phyloP scores from a whole-genome alignment of 2,888 invertebrate species.

The Tanytarsus gracilentus region DNA sequence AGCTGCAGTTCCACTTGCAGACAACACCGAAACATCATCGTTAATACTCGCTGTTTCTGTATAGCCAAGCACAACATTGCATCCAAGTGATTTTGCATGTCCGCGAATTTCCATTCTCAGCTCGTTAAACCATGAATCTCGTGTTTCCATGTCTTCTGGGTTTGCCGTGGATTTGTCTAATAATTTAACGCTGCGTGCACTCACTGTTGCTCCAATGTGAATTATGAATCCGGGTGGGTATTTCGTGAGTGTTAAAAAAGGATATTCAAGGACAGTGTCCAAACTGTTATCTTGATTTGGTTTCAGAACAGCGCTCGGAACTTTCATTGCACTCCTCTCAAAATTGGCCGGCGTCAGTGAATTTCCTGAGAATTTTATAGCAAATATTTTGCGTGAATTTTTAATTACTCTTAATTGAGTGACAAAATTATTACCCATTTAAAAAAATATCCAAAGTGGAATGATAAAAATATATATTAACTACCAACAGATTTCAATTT shows the following conservation, averaged over 20 bases:
- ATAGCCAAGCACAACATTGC: conserved; percentile 91
- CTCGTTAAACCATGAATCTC: conserved; percentile 97
- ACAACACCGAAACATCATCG: conserved; percentile 90
- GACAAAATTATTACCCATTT: no score
- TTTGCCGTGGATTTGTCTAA: conserved; percentile 65
- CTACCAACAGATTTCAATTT: no score
- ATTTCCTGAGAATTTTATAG: conserved; percentile 51
- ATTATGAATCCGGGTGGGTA: conserved; percentile 83
- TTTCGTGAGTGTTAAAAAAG: conserved; percentile 86
- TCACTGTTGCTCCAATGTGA: conserved; percentile 82
- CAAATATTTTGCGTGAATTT: no score
- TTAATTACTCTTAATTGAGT: no score
- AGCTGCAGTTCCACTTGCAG: conserved; percentile 90
- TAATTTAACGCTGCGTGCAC: conserved; percentile 74
- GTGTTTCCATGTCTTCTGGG: conserved; percentile 79
- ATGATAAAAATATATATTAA: no score
- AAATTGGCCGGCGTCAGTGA: conserved; percentile 61
- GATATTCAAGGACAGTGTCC: conserved; percentile 87
- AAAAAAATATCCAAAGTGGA: no score
- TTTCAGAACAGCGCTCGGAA: conserved; percentile 52
- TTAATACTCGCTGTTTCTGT: conserved; percentile 88
- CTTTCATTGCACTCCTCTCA: conserved; percentile 50
- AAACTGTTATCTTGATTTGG: conserved; percentile 67
- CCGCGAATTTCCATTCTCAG: conserved; percentile 89
- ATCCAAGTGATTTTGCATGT: conserved; percentile 83